Evolutionary conservation across 1,140 invertebrate genomes (phyloP), one percentile per base, ranked within the genome.

Genomic region (Drosophila virilis): DNA sequence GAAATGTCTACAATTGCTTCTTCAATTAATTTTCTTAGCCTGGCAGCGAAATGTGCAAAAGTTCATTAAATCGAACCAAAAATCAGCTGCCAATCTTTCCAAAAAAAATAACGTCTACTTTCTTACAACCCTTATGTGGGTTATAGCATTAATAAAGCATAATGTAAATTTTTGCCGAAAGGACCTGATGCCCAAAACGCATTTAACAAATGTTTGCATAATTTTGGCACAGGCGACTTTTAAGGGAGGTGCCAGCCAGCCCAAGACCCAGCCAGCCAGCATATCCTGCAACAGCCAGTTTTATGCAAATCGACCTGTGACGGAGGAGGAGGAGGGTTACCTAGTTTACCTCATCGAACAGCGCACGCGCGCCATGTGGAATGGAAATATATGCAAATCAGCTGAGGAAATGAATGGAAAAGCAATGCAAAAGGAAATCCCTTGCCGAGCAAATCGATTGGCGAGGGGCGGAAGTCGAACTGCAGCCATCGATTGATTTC

Each of bases 261-360:
- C 42, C 15, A 10, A 28, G 22, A 28, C 22, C 22, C 38, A 40
- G 17, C 1, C 22, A 66, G 17, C 52, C 33, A n/a, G 51, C 54
- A 54, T 48, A 45, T 59, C 50, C 42, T 54, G 7, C 58, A 37
- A n/a, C 54, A 66, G 74, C 57, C 77, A 72, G 75, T 82, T 84
- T 86, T 91, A 91, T 91, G 90, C 90, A 68, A 91, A 91, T 91
- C 54, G 78, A 91, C 84, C 89, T 91, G 89, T 66, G 75, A 71
- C 54, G 48, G 17, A n/a, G 46, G 17, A 58, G 68, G 67, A 74
- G 67, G 67, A 82, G 73, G 60, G 48, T 67, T 43, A 45, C 40
- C 15, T n/a, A 45, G 32, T 4, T 45, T 17, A 15, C 7, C 13
- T 46, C 42, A 15, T 12, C 57, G 50, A 60, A 77, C 65, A 61